Base-by-base conservation (phyloP, 2,113 vertebrate genomes). In the Oenanthe melanoleuca region DNA sequence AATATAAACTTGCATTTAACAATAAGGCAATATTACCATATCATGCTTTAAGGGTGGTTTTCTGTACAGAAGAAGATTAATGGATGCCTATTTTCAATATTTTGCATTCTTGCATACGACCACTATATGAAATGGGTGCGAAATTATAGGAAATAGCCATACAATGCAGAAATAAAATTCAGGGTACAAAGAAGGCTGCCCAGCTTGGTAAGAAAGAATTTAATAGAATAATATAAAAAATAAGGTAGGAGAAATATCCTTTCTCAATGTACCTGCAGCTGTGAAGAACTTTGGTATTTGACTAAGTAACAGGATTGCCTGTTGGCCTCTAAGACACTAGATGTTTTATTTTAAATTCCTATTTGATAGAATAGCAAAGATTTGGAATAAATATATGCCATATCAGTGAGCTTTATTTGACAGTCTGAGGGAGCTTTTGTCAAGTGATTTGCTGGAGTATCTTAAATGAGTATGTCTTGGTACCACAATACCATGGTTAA, bases 291-390 rank as follows among this genome's bases (percentile, higher is more conserved):
- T 84, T 0, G 19, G 21, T 69, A 37, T 92, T 86, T 93, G 65
- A 87, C 34, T 66, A n/a, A 89, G 53, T 59, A 44, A 25, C 31
- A 70, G 5, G 20, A 60, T 89, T 84, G 70, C 42, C 83, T 71
- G 25, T 64, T 70, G 49, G 31, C 45, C 40, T 61, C 50, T 80
- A 75, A 86, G 53, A 75, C 50, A 50, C 44, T 78, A 70, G 18
- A 31, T 52, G 33, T 86, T 92, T 95, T 63, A 17, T 71, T 92
- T 91, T 84, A 52, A 83, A 72, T 86, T 91, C 61, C 19, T 65
- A 5, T 66, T 80, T 87, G 45, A 38, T 78, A 59, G 47, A 74
- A 78, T 42, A 84, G 56, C 57, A 79, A 59, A 87, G 13, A 47
- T 66, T 57, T 81, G 66, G 23, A 61, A 59, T 63, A 22, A 81